Conservation (phyloP, 2,113 vertebrate genomes). For the Corythornis cristatus region DNA sequence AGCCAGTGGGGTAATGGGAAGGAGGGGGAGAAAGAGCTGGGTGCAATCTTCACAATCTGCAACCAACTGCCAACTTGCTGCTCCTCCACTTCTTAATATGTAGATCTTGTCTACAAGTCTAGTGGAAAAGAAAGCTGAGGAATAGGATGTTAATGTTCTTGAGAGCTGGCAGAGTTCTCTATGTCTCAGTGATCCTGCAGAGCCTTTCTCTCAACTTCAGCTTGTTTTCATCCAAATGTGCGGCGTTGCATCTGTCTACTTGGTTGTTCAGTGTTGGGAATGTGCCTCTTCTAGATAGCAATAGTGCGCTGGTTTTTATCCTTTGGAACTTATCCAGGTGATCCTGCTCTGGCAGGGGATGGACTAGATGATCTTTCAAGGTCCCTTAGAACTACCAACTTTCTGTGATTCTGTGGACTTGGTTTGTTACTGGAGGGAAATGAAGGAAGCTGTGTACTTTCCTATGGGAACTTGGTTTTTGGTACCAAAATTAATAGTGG, state of each 20-base stretch:
- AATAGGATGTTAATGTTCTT: not conserved
- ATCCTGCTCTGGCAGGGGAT: no score
- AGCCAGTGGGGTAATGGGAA: not conserved
- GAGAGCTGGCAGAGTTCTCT: not conserved
- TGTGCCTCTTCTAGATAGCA: not conserved
- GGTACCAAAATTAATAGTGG: not conserved
- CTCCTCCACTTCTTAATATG: not conserved
- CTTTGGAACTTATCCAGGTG: not conserved
- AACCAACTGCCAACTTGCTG: not conserved
- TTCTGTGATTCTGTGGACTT: no score
- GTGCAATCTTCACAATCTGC: not conserved
- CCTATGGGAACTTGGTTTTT: not conserved
- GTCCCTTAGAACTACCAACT: no score
- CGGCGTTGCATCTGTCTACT: constrained; percentile 42
- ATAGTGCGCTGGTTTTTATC: not conserved
- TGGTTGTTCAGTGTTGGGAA: not conserved
- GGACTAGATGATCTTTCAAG: no score
- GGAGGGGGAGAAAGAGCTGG: not conserved
- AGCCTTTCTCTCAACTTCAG: not conserved
- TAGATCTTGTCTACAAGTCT: not conserved
- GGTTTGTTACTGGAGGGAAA: not conserved
- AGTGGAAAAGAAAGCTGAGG: not conserved
- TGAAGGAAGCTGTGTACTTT: not conserved
- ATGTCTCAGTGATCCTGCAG: not conserved
- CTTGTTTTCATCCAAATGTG: constrained; percentile 22